Conservation (phyloP, 2,888 invertebrate species). For the Bhutanitis thaidina region DNA sequence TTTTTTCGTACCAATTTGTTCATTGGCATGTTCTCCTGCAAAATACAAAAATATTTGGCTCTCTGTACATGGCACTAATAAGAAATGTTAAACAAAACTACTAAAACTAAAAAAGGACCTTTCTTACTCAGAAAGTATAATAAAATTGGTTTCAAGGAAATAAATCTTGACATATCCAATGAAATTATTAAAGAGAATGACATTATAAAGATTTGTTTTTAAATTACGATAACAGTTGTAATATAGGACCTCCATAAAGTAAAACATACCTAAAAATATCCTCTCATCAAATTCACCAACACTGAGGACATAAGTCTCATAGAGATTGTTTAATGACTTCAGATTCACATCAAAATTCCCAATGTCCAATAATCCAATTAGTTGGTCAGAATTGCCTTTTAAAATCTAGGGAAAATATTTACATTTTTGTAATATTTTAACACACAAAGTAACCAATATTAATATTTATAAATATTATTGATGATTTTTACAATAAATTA, state of each 20-base stretch:
- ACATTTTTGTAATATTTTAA: constrained; percentile 21
- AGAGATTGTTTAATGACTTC: constrained; percentile 90
- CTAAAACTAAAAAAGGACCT: constrained; percentile 3
- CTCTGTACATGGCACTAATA: not conserved
- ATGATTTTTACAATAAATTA: too few species aligned
- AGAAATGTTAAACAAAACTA: not conserved
- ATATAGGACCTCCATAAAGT: not conserved
- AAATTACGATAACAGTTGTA: not conserved
- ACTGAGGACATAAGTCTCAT: constrained; percentile 94
- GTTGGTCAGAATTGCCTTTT: constrained; percentile 84
- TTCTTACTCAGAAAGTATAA: constrained; percentile 23
- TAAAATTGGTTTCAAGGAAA: constrained; percentile 25
- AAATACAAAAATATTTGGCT: constrained; percentile 26
- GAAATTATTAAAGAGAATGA: constrained; percentile 3
- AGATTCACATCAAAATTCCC: constrained; percentile 91
- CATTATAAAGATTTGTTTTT: not conserved
- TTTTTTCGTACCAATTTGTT: constrained; percentile 61
- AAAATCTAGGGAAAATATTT: constrained; percentile 74
- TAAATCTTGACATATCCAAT: constrained; percentile 25
- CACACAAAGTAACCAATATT: not conserved
- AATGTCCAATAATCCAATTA: constrained; percentile 88
- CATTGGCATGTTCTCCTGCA: constrained; percentile 72
- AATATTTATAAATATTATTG: too few species aligned
- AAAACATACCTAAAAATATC: constrained; percentile 90
- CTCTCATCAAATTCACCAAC: constrained; percentile 98